Evolutionary conservation across 2,888 invertebrate species (phyloP), one percentile per base, ranked within the genome.

Genomic region (Chrysolina oricalcia): DNA sequence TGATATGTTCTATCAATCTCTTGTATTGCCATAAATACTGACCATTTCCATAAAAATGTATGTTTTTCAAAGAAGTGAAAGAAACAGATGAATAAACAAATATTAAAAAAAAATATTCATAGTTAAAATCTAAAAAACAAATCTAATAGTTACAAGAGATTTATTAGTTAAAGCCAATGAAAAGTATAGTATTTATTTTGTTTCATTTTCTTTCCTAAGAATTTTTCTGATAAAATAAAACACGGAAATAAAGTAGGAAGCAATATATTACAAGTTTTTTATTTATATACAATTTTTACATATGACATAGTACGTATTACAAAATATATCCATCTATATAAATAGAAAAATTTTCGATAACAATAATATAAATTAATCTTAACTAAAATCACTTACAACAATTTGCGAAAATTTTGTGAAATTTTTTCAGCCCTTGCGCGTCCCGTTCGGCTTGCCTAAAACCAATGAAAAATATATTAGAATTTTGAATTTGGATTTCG

Each of bases 401-500:
- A 70, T 80, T 82, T 83, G 79, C 73, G 67, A 76, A 78, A 78
- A 76, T 80, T 82, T 81, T 80, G 79, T 62, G 78, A 70, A 78
- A 78, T 74, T 77, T 78, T 75, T 64, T 85, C 83, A 86, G 78
- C 85, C 85, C 81, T 86, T 86, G 78, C 85, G 85, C 76, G 85
- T 83, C 74, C 84, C 85, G 75, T 85, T 82, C 73, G 86, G 85
- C 81, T 86, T 86, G 41, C 86, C 86, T 86, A 83, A 69, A 86
- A 86, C 82, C 81, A 85, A 85, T 71, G 74, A 81, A 81, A 83
- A 78, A 66, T 67, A 76, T 76, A 59, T 73, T 70, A 73, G 27
- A 73, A 74, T 72, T 50, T 67, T 41, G 10, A 67, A 19, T n/a
- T n/a, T 35, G n/a, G 15, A 59, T 27, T 68, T 19, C 17, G 19